Evolutionary conservation across 2,113 vertebrate genomes (phyloP).

Genomic region (Lutjanus erythropterus): DNA sequence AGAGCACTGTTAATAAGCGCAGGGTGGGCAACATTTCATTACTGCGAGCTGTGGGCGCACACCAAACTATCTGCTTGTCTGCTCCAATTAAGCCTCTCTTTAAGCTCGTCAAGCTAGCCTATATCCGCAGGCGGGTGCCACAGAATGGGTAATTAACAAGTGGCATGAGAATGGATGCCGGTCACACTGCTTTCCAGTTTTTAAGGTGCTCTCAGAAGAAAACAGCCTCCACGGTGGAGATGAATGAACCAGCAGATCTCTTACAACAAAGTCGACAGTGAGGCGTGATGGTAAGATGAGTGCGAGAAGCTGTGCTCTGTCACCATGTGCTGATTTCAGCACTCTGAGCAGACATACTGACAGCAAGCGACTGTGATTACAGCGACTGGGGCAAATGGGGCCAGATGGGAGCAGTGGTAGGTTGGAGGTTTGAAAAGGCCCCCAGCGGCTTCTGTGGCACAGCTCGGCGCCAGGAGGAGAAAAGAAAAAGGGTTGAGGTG

Average conservation of each 20-base stretch:
- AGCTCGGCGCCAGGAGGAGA: slow-evolving; percentile 1
- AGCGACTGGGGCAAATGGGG: slow-evolving; percentile 8
- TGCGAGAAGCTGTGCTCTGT: background rate
- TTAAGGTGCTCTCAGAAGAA: slow-evolving; percentile 33
- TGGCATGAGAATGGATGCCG: slow-evolving; percentile 39
- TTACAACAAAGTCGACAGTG: background rate
- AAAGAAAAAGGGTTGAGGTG: background rate
- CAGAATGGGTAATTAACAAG: slow-evolving; percentile 65
- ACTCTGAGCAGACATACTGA: slow-evolving; percentile 11
- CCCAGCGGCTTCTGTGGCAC: background rate
- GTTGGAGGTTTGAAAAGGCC: slow-evolving; percentile 25
- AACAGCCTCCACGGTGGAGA: slow-evolving; percentile 3
- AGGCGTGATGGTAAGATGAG: background rate
- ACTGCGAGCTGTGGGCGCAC: slow-evolving; percentile 9
- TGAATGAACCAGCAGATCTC: slow-evolving; percentile 17
- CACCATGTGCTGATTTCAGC: slow-evolving; percentile 7
- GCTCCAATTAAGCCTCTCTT: slow-evolving; percentile 61
- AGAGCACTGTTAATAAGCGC: slow-evolving; percentile 30
- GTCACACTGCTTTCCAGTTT: slow-evolving; percentile 41
- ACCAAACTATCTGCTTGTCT: slow-evolving; percentile 56
- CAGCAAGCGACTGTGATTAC: slow-evolving; percentile 16
- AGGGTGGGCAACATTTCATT: slow-evolving; percentile 24
- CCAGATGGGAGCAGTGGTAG: background rate
- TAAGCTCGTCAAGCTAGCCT: slow-evolving; percentile 42
- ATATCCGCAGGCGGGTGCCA: slow-evolving; percentile 34